A percentile compares a stretch with the other conserved stretches of the same genome.
These are phyloP conservation scores for Leptobrachium leishanense DNA, from an alignment of 2,113 vertebrate genomes.

Conservation along the genomic window DNA sequence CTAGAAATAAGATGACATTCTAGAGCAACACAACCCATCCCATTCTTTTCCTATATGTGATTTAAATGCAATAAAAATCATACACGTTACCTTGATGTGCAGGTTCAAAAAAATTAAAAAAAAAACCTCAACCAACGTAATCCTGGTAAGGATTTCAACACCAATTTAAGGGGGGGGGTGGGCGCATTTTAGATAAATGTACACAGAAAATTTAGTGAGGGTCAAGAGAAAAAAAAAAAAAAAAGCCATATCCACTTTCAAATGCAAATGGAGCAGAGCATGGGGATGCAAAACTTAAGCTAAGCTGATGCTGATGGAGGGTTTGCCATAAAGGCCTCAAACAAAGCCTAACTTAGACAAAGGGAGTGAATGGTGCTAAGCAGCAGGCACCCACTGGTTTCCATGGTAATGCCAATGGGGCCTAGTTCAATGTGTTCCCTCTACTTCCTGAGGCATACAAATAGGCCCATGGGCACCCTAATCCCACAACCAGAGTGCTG, in stretches of 20 bases:
- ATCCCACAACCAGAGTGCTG: constrained; percentile 31
- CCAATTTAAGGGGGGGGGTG: not conserved
- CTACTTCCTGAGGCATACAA: constrained; percentile 48
- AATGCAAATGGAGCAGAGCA: constrained; percentile 36
- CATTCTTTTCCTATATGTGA: not conserved
- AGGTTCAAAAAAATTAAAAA: no score
- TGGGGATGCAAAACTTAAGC: constrained; percentile 25
- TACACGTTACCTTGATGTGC: no score
- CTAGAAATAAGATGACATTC: constrained; percentile 18
- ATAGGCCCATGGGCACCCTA: constrained; percentile 44
- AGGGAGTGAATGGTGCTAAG: constrained; percentile 37
- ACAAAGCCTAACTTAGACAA: constrained; percentile 43
- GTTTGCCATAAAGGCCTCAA: constrained; percentile 38
- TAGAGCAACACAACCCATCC: not conserved
- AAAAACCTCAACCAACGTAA: no score
- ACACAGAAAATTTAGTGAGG: not conserved
- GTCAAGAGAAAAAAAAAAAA: not conserved
- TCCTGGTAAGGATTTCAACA: no score
- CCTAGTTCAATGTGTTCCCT: constrained; percentile 44
- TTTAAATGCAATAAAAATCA: no score
- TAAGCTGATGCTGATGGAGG: constrained; percentile 47
- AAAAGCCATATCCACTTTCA: constrained; percentile 33
- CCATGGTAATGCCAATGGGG: constrained; percentile 39
- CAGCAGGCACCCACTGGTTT: constrained; percentile 46
- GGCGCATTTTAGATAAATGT: no score